Evolutionary conservation across 2,797 vertebrate genomes (phyloP).

Genomic region (Sebastes iracundus): DNA sequence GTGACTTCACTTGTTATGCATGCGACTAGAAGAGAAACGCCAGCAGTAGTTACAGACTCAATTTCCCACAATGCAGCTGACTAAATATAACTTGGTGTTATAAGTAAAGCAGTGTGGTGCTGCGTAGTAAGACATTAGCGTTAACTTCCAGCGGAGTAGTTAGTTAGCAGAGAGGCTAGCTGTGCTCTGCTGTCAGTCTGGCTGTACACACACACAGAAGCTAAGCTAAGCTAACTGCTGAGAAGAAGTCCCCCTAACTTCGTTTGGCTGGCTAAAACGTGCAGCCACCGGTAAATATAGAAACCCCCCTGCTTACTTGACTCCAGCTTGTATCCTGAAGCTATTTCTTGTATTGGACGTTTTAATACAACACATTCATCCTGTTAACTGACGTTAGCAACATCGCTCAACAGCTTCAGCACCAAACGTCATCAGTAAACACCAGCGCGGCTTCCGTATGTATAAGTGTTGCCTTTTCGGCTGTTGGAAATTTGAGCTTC

Average conservation of each 20-base stretch:
- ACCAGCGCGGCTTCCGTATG: slow-evolving; percentile 73
- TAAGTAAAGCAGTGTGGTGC: background rate
- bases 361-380: slow-evolving; percentile 43
- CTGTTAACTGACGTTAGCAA: slow-evolving; percentile 52
- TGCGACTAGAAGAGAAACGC: background rate
- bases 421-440: slow-evolving; percentile 78
- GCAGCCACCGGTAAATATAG: background rate
- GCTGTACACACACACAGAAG: slow-evolving; percentile 38
- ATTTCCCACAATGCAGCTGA: background rate
- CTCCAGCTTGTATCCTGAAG: slow-evolving; percentile 2
- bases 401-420: slow-evolving; percentile 26
- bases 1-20: background rate
- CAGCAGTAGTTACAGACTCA: background rate
- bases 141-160: slow-evolving; percentile 4
- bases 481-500: slow-evolving; percentile 13
- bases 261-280: slow-evolving; percentile 2
- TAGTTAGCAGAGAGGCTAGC: slow-evolving; percentile 36
- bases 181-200: slow-evolving; percentile 37
- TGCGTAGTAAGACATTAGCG: background rate
- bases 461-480: slow-evolving; percentile 31
- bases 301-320: slow-evolving; percentile 44
- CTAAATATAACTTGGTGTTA: background rate
- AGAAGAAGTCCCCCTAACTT: slow-evolving; percentile 39
- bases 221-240: slow-evolving; percentile 50
- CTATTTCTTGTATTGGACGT: slow-evolving; percentile 4